Evolutionary conservation across 2,797 vertebrate species (phyloP), one percentile per base, ranked within the genome.

Genomic region (Pipistrellus pipistrellus): DNA sequence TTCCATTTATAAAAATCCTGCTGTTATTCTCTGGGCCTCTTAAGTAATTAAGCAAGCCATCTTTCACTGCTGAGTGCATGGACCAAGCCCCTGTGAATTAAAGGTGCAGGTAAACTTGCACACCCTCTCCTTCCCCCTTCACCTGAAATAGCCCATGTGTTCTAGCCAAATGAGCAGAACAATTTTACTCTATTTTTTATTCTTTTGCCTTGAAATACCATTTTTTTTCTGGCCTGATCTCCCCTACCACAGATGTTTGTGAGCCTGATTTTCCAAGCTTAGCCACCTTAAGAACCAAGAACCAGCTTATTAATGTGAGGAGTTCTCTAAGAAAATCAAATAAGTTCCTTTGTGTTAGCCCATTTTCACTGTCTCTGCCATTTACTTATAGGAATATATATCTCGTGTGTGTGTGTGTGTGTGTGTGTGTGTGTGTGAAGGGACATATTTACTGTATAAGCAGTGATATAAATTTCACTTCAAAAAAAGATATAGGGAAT

Each of bases 21-120:
- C 62, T 81, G 84, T 62, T 96, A 30, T 82, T 96, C 86, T 95
- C 81, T 76, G 69, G 68, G 51, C 44, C 86, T 90, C 93, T 92
- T 57, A 95, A 95, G 78, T 73, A 97, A 97, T 90, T 95, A 96
- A 71, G 89, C 68, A 78, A 71, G 86, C 90, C 72, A 8, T 57
- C 80, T 87, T 59, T 53, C 90, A 80, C 73, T 91, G 93, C 73
- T 85, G 76, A 90, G 62, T 48, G 51, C 71, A 89, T 62, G 77
- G 82, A 77, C 82, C 18, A 83, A 88, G 48, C 20, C 69, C 30
- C 66, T 66, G 66, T 75, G 94, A 93, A 95, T 95, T 91, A 78
- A 97, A 95, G 71, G 32, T 51, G 68, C 59, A 68, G 44, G 32
- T 46, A 89, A 64, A 86, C 23, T 35, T 27, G 12, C 86, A 89